A percentile compares a stretch with the other conserved stretches of the same genome.
phyloP scores from a whole-genome alignment of 2,113 vertebrate species.

The Diadophis punctatus region DNA sequence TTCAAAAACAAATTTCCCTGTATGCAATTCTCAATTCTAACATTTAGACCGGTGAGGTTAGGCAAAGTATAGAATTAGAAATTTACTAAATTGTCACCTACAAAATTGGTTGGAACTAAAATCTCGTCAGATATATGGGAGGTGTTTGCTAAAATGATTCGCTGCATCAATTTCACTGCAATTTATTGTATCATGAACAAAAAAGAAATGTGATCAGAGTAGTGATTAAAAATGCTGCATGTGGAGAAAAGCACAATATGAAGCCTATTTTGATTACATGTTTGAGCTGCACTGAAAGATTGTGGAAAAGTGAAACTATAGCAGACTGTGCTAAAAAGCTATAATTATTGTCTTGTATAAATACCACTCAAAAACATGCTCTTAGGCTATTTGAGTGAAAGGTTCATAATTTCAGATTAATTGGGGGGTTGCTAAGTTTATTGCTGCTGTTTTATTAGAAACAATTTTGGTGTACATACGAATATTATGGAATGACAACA shows the following conservation, averaged over 20 bases:
- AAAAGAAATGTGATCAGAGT: slow-evolving; percentile 12
- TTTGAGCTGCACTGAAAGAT: slow-evolving; percentile 14
- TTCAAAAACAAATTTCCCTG: not conserved
- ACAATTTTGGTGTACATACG: not conserved
- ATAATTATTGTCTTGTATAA: slow-evolving; percentile 22
- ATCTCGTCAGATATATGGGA: not conserved
- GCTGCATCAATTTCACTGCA: slow-evolving; percentile 2
- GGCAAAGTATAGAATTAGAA: not conserved
- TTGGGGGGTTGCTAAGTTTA: not conserved
- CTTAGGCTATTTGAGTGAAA: slow-evolving; percentile 2
- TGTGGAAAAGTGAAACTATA: slow-evolving; percentile 7
- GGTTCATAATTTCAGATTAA: not conserved
- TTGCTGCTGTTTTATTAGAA: not conserved
- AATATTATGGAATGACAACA: not conserved
- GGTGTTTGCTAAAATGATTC: not conserved
- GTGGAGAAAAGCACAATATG: slow-evolving; percentile 12
- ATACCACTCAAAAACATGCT: not conserved
- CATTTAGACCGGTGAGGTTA: not conserved
- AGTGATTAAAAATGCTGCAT: slow-evolving; percentile 31
- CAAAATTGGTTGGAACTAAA: not conserved
- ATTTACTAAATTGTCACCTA: not conserved
- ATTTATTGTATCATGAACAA: slow-evolving; percentile 4
- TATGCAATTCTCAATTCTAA: not conserved
- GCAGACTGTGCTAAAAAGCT: not conserved
- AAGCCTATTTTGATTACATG: slow-evolving; percentile 17